Percentiles rank a stretch among this genome's conserved stretches.
Conservation (phyloP, 30 jellyfish, hydroid and myxozoan genomes). For the Catostylus mosaicus region DNA sequence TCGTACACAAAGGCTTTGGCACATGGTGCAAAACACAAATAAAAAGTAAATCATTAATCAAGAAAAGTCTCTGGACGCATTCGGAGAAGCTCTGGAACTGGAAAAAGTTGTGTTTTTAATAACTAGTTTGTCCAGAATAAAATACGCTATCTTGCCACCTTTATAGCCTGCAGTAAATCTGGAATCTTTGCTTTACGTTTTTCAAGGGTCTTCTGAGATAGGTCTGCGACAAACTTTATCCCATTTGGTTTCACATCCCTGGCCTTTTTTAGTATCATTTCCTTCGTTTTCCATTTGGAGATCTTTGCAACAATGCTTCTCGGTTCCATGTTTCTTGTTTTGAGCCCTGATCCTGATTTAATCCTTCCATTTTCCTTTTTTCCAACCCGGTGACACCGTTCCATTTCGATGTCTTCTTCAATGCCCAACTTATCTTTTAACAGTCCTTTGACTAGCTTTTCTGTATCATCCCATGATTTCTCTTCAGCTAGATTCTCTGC, state of each 20-base stretch:
- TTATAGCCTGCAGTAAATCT: slow-evolving; percentile 28
- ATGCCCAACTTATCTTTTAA: slow-evolving; percentile 14
- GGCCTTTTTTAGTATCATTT: slow-evolving; percentile 22
- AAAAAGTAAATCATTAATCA: too few species aligned
- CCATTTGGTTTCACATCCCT: slow-evolving; percentile 42
- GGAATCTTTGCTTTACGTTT: slow-evolving; percentile 31
- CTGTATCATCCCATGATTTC: slow-evolving; percentile 34
- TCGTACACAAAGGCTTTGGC: too few species aligned
- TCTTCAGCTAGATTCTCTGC: background rate
- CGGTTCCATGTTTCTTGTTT: background rate
- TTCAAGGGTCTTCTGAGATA: slow-evolving; percentile 28
- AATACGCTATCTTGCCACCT: slow-evolving; percentile 33
- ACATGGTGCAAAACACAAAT: too few species aligned
- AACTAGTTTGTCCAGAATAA: slow-evolving; percentile 45
- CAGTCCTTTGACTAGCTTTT: slow-evolving; percentile 16
- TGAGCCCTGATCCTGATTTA: background rate
- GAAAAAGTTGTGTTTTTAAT: background rate
- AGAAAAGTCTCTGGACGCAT: background rate
- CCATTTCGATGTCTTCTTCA: slow-evolving; percentile 9
- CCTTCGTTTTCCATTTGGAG: slow-evolving; percentile 35
- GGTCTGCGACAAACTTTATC: slow-evolving; percentile 34
- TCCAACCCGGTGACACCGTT: slow-evolving; percentile 24
- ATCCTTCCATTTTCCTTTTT: background rate
- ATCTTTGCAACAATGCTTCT: slow-evolving; percentile 16
- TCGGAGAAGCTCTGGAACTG: background rate